Base-by-base conservation (phyloP, 1,140 invertebrate genomes). In the Dreissena polymorpha region DNA sequence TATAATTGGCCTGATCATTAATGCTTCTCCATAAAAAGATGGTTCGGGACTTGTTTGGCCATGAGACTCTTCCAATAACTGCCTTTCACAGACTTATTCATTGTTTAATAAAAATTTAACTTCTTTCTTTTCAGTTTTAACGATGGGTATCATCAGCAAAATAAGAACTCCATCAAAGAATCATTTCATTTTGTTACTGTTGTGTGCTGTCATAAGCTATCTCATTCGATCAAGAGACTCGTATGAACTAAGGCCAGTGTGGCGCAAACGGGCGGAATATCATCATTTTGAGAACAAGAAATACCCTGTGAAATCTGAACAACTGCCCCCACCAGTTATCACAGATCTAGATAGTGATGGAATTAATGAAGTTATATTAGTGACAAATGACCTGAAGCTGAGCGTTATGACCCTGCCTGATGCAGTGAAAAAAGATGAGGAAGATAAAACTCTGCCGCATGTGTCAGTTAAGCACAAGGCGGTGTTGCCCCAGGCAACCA, bases 281-380 rank as follows among this genome's bases (percentile, higher is more conserved):
- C 75, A 88, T 70, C 84, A 86, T 25, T 91, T 86, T 81, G 75
- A 81, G 14, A 90, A 91, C 77, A 86, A 85, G 14, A 85, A 86
- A n/a, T 90, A 84, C 78, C 89, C 88, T 27, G 85, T 85, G 10
- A 73, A 86, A 51, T 83, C 74, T 0, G 90, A 91, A 27, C 72
- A 67, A 8, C 79, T 90, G 16, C 90, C 90, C 8, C 39, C 70
- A 12, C 90, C 90, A 10, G 76, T 90, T 8, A 80, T 91, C 10
- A 90, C 90, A 69, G 90, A 91, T 67, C 55, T 91, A 12, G 90
- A 91, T 49, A 87, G 89, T 69, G 90, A 91, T 84, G 89, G 90
- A 63, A 83, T 88, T 21, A 91, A 88, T 83, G 90, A 91, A 65
- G 85, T 91, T 18, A 82, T 91, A 0, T 39, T 91, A 21, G 83